Percentiles rank a stretch among this genome's conserved stretches.
phyloP scores from a whole-genome alignment of 2,113 vertebrate species.

The Cryptomyrus ogoouensis region DNA sequence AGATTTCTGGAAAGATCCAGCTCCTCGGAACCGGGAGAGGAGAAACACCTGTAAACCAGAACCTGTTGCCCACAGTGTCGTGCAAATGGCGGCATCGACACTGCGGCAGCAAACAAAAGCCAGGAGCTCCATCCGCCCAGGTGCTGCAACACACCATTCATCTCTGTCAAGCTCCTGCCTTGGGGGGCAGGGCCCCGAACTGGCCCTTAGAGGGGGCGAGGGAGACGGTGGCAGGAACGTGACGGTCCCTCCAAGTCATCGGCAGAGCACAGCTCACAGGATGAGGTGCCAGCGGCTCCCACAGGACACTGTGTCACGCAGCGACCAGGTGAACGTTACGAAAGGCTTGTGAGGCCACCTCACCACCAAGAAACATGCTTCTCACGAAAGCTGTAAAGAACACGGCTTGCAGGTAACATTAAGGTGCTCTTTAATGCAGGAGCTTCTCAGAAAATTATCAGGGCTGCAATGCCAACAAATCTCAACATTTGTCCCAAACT shows the following conservation, averaged over 20 bases:
- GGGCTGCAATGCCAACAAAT: neutral
- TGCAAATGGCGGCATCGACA: neutral
- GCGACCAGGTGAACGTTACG: conserved; percentile 45
- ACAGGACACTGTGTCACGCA: conserved; percentile 48
- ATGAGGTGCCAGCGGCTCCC: conserved; percentile 35
- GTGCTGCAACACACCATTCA: neutral
- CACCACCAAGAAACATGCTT: conserved; percentile 37
- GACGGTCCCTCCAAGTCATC: conserved; percentile 18
- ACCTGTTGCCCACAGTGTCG: neutral
- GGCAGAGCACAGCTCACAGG: conserved; percentile 36
- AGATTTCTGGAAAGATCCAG: neutral
- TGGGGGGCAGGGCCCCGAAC: neutral
- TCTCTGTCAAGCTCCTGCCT: conserved; percentile 19
- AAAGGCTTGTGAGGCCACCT: conserved; percentile 44
- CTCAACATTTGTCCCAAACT: neutral
- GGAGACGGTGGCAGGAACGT: conserved; percentile 10
- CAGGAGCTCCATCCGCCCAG: conserved; percentile 15
- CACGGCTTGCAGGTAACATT: neutral
- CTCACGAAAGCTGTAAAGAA: conserved; percentile 2
- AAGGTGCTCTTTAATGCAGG: neutral
- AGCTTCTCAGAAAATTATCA: neutral
- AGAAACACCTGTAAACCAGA: neutral
- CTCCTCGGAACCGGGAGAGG: neutral
- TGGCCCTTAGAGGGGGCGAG: neutral
- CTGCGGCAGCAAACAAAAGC: neutral